A percentile compares a stretch with the other conserved stretches of the same genome.
phyloP scores from a whole-genome alignment of 1,140 invertebrate genomes.

The Drosophila athabasca region DNA sequence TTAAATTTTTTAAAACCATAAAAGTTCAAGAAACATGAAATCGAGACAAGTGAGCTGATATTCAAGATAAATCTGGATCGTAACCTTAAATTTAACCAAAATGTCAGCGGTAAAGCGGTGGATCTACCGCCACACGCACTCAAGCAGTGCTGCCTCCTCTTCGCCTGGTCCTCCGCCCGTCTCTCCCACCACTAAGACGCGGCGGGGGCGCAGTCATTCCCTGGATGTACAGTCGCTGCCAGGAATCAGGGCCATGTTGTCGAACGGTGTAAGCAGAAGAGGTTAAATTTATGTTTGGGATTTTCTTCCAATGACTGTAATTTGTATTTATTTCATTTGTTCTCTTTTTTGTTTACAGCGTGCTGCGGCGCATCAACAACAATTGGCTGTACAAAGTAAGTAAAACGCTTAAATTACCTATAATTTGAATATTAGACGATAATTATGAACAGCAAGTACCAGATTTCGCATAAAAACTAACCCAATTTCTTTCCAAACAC shows the following conservation, averaged over 20 bases:
- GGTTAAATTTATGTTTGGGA: not conserved
- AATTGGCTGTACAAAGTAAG: conserved; percentile 87
- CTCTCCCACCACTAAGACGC: conserved; percentile 64
- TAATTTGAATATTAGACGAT: conserved; percentile 5
- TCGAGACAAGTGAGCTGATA: conserved; percentile 10
- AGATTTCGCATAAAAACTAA: conserved; percentile 1
- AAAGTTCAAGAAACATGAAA: conserved; percentile 17
- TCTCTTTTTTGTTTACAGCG: conserved; percentile 86
- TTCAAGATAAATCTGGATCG: not conserved
- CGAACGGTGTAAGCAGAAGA: conserved; percentile 55
- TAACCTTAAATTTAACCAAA: conserved; percentile 70
- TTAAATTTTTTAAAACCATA: not conserved
- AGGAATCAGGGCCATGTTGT: conserved; percentile 86
- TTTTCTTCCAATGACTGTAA: not conserved
- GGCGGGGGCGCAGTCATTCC: conserved; percentile 87
- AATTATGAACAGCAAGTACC: conserved; percentile 66
- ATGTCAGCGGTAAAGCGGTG: conserved; percentile 86
- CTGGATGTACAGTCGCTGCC: conserved; percentile 90
- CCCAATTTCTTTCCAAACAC: conserved; percentile 10
- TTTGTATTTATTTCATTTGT: conserved; percentile 1
- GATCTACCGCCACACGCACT: conserved; percentile 84
- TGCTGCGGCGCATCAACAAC: conserved; percentile 87
- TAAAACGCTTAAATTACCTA: conserved; percentile 17
- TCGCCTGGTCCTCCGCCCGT: conserved; percentile 56
- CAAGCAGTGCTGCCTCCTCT: conserved; percentile 84